Evolutionary conservation across 2,888 invertebrate species (phyloP), one percentile per base, ranked within the genome.

Genomic region (Abrostola tripartita): DNA sequence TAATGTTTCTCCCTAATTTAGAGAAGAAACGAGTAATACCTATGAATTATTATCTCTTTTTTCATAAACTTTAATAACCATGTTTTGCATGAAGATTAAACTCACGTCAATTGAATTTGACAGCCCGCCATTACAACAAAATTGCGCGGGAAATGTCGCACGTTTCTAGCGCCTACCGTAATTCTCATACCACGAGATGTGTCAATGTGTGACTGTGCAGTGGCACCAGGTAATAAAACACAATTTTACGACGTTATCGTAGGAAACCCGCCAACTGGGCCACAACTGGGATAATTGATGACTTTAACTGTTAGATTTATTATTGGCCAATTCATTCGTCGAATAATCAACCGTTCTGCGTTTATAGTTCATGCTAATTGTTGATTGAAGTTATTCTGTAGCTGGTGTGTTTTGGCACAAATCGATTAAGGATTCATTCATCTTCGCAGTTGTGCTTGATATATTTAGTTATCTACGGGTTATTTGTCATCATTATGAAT

Each of bases 241-340:
- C 5, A 56, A 56, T 75, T 75, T 71, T 56, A 75, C 37, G 55
- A 71, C 52, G 71, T 40, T 71, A 53, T 47, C 40, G 14, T 70
- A 74, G 71, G 65, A n/a, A 53, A 56, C 37, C 8, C 50, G 71
- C 75, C 71, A 71, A 69, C 63, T 52, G 44, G 42, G 54, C n/a
- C 55, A 55, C 55, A 69, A 52, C 40, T 58, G 11, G n/a, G 41
- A 56, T 56, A 56, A 61, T 47, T 49, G 35, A 74, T 8, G 6
- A 12, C 9, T 37, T 24, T n/a, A 12, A 44, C 37, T 35, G 38
- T 55, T 63, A 37, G 11, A 42, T 68, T 49, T 63, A 71, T 74
- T 55, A 49, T 40, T 44, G 58, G 40, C 49, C 36, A 55, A 74
- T 74, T 55, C 37, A 70, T 59, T 58, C 12, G 52, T 37, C 37